phyloP scores from a whole-genome alignment of 2,113 vertebrate species.

The Bubalus kerabau region DNA sequence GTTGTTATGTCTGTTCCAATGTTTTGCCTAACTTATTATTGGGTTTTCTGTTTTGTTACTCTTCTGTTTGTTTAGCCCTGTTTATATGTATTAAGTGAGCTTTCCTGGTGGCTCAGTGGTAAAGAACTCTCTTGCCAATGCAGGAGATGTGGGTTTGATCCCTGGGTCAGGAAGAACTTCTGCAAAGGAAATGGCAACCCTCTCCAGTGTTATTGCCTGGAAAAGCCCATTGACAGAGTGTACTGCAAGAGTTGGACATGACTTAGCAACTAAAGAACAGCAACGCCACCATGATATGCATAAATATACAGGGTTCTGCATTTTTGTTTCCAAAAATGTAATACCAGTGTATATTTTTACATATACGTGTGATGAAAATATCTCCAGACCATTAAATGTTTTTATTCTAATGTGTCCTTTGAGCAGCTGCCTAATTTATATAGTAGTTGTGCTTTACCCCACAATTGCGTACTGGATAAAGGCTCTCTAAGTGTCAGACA shows the following conservation, averaged over 20 bases:
- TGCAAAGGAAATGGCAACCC: neutral
- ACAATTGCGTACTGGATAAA: fast-evolving
- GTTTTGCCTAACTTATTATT: neutral
- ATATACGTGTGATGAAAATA: neutral
- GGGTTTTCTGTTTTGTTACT: neutral
- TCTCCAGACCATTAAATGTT: neutral
- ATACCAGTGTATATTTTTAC: neutral
- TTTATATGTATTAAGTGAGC: neutral
- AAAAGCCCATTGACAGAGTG: neutral
- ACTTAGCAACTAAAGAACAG: neutral
- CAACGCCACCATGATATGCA: neutral
- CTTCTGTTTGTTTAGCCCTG: neutral
- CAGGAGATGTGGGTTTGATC: neutral
- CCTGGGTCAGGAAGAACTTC: neutral
- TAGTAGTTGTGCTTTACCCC: neutral
- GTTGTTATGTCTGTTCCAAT: neutral
- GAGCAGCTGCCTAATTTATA: neutral
- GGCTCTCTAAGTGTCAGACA: neutral
- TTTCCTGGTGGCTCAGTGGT: neutral
- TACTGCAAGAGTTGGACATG: neutral
- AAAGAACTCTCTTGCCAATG: neutral
- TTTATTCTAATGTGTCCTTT: neutral
- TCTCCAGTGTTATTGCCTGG: neutral
- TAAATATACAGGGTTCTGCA: neutral
- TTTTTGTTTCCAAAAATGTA: neutral